phyloP scores from a whole-genome alignment of 2,888 invertebrate species.

The Zonitis immaculata region DNA sequence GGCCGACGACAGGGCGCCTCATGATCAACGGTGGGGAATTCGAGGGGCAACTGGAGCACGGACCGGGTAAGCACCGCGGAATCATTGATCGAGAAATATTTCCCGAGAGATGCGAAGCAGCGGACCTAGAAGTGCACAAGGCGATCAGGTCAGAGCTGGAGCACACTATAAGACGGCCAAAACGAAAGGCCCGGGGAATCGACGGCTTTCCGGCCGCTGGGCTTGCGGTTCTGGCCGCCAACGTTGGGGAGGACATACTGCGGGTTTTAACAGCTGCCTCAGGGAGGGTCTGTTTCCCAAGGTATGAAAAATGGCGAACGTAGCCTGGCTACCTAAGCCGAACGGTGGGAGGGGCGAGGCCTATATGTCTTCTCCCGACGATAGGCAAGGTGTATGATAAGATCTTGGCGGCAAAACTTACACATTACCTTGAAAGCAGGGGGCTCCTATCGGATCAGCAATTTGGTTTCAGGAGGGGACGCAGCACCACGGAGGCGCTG shows the following conservation, averaged over 20 bases:
- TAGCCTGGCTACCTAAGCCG: slow-evolving; percentile 25
- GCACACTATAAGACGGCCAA: slow-evolving; percentile 1
- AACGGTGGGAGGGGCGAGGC: slow-evolving; percentile 22
- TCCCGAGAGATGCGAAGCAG: not conserved
- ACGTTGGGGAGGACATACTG: slow-evolving; percentile 5
- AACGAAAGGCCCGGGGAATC: slow-evolving; percentile 15
- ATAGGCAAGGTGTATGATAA: slow-evolving; percentile 30
- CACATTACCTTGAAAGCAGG: slow-evolving; percentile 18
- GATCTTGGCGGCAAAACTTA: slow-evolving; percentile 24
- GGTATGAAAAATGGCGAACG: slow-evolving; percentile 21
- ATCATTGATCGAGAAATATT: not conserved
- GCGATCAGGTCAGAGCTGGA: not conserved
- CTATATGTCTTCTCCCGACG: slow-evolving; percentile 28
- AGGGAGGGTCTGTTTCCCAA: slow-evolving; percentile 18
- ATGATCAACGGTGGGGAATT: not conserved
- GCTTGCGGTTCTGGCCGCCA: slow-evolving; percentile 3
- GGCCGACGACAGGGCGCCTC: too few species aligned
- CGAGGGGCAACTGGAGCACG: not conserved
- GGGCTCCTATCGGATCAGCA: slow-evolving; percentile 22
- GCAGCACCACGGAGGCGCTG: not conserved
- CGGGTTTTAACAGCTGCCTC: slow-evolving; percentile 20
- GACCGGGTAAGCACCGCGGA: not conserved
- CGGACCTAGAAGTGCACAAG: not conserved
- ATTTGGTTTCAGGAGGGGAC: slow-evolving; percentile 23
- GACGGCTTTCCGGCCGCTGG: slow-evolving; percentile 17